Percentiles rank a stretch among this genome's conserved stretches.
phyloP scores from a whole-genome alignment of 2,797 vertebrate species.

The Hirundo rustica region DNA sequence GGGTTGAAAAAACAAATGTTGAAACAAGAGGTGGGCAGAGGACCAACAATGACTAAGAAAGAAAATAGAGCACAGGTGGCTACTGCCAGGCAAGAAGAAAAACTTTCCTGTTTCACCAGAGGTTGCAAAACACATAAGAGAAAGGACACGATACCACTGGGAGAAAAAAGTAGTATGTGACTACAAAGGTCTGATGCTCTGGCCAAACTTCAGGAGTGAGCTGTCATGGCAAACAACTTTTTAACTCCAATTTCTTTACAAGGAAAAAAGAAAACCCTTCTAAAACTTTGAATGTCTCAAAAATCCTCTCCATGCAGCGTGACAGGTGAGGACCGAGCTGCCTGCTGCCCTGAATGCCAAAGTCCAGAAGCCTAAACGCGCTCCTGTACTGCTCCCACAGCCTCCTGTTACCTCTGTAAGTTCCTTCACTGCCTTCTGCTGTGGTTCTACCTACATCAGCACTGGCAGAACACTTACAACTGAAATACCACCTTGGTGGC shows the following conservation, averaged over 20 bases:
- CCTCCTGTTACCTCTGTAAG: neutral
- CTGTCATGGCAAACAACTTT: neutral
- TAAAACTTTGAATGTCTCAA: neutral
- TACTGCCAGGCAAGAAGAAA: constrained; percentile 19
- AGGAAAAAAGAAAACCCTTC: neutral
- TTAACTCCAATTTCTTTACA: neutral
- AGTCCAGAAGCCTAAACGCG: neutral
- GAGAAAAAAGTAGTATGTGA: neutral
- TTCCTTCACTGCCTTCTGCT: neutral
- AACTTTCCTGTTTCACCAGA: constrained; percentile 25
- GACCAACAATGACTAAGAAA: constrained; percentile 54
- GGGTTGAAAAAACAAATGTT: constrained; percentile 7
- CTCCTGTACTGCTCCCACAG: neutral
- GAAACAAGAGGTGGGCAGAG: constrained; percentile 45
- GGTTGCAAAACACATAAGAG: neutral
- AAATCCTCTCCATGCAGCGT: neutral
- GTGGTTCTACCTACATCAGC: neutral
- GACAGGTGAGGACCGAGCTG: neutral
- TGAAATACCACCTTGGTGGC: neutral
- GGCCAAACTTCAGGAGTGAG: neutral
- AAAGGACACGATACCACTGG: neutral
- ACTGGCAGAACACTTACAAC: neutral
- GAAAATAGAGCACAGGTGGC: constrained; percentile 48
- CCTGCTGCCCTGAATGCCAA: neutral
- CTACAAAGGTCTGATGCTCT: neutral